Percentiles rank a stretch among this genome's conserved stretches.
Evolutionary conservation across 2,113 vertebrate species (phyloP).

Genomic region (Prietella phreatophila): DNA sequence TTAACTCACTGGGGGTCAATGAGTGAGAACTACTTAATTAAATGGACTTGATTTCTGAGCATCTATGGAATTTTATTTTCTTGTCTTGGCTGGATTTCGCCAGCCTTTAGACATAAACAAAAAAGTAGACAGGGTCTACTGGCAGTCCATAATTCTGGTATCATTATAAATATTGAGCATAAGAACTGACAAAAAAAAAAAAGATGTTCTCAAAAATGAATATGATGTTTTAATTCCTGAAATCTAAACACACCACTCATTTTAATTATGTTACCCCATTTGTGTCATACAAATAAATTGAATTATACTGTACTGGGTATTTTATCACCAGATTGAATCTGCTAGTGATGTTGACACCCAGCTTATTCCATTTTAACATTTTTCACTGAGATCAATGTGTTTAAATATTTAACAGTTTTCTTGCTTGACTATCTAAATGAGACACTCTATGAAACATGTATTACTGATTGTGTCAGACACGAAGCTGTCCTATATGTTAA

Average conservation of each 20-base stretch:
- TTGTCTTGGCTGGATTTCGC: neutral
- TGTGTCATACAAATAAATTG: neutral
- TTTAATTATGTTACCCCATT: neutral
- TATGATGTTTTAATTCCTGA: neutral
- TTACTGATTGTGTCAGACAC: constrained; percentile 52
- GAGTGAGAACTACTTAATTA: constrained; percentile 32
- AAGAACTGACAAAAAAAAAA: neutral
- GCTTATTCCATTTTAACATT: neutral
- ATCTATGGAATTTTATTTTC: neutral
- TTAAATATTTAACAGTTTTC: constrained; percentile 8
- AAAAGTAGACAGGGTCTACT: neutral
- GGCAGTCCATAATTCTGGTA: neutral
- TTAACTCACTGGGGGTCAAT: constrained; percentile 46
- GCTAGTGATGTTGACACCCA: neutral
- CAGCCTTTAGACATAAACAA: neutral
- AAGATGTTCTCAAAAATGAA: neutral
- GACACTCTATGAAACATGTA: constrained; percentile 59
- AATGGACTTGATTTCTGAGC: constrained; percentile 29
- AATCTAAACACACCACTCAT: neutral
- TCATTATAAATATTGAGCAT: neutral
- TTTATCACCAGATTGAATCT: neutral
- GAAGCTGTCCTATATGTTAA: constrained; percentile 49
- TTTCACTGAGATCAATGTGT: neutral
- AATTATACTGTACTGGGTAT: neutral
- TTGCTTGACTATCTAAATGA: constrained; percentile 11